Conservation (phyloP, 2,113 vertebrate genomes). For the Sander lucioperca region DNA sequence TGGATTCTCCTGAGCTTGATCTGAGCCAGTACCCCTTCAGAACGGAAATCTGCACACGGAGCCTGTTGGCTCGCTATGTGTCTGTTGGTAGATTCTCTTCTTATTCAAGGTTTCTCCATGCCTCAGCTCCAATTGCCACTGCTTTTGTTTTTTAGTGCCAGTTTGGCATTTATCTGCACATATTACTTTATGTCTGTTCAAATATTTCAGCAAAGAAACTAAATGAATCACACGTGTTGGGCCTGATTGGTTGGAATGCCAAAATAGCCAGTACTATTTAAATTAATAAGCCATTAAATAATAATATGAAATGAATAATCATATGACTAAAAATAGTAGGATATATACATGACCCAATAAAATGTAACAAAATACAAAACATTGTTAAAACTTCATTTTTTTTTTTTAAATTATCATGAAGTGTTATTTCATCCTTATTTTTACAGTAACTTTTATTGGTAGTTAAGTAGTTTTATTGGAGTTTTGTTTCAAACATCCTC, state of each 20-base stretch:
- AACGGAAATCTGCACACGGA: slow-evolving; percentile 49
- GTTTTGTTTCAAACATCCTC: background rate
- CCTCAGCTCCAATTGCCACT: slow-evolving; percentile 69
- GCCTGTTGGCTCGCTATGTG: background rate
- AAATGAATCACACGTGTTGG: background rate
- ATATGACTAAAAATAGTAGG: background rate
- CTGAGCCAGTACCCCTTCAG: slow-evolving; percentile 70
- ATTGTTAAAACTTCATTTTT: background rate
- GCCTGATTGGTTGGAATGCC: background rate
- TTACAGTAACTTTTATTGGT: background rate
- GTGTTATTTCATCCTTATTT: background rate
- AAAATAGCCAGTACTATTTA: background rate
- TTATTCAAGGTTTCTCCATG: slow-evolving; percentile 66
- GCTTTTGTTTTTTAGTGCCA: slow-evolving; percentile 8
- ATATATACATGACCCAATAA: background rate
- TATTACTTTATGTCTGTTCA: background rate
- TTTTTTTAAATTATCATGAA: background rate
- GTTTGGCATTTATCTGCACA: background rate
- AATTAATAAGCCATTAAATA: background rate
- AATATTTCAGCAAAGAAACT: background rate
- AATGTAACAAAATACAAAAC: background rate
- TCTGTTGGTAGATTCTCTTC: slow-evolving; percentile 24
- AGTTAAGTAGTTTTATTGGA: background rate
- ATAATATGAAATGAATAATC: background rate
- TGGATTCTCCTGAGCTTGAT: slow-evolving; percentile 41